Conservation (phyloP, 2,888 invertebrate genomes). For the Pandemis cinnamomeana region DNA sequence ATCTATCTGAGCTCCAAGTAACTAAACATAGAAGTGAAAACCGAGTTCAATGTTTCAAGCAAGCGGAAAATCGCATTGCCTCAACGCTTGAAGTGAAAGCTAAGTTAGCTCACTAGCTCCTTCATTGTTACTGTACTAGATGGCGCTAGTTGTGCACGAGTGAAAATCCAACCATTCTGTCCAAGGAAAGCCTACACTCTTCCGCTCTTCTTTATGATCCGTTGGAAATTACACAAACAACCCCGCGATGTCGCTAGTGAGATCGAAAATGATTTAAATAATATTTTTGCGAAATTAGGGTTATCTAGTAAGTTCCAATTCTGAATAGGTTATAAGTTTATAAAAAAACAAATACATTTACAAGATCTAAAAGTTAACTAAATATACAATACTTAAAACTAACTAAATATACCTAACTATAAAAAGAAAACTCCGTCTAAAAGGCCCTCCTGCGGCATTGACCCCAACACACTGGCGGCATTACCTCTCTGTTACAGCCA, state of each 20-base stretch:
- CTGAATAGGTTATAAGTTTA: no score
- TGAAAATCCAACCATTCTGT: neutral
- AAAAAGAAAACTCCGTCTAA: no score
- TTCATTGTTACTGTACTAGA: constrained; percentile 9
- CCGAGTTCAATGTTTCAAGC: neutral
- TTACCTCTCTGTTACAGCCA: no score
- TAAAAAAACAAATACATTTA: no score
- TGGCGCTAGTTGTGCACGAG: constrained; percentile 6
- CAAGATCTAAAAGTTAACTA: no score
- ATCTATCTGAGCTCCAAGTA: constrained; percentile 16
- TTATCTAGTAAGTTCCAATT: no score
- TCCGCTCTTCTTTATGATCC: neutral
- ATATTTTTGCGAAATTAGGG: neutral
- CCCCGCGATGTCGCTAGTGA: neutral
- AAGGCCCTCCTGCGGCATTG: no score
- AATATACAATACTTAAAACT: no score
- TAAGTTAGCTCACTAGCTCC: constrained; percentile 8
- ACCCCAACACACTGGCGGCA: no score
- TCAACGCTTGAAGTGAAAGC: neutral
- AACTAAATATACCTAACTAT: no score
- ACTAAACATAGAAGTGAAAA: constrained; percentile 18
- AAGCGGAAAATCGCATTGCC: neutral
- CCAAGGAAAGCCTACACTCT: neutral
- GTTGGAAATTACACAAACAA: neutral
- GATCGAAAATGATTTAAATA: neutral